Conservation (phyloP, 2,113 vertebrate genomes). For the Cebus imitator region DNA sequence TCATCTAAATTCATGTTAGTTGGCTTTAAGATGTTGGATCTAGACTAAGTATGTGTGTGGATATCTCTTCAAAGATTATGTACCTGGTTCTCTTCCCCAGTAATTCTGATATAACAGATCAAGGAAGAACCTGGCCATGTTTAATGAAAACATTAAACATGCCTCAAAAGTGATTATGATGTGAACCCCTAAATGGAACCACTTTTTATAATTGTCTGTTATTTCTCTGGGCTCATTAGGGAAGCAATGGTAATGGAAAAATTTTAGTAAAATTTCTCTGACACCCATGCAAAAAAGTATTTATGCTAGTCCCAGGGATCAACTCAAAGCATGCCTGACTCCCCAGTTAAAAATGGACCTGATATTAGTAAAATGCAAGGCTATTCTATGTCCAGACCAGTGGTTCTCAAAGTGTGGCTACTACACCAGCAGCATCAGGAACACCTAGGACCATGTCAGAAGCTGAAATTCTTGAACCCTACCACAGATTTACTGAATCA, state of each 20-base stretch:
- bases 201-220: neutral
- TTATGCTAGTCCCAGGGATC: neutral
- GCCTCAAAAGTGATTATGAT: neutral
- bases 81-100: neutral
- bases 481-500: neutral
- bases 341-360: neutral
- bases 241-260: neutral
- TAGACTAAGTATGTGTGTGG: neutral
- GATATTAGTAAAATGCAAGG: neutral
- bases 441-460: neutral
- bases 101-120: neutral
- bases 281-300: neutral
- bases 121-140: neutral
- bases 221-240: neutral
- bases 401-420: neutral
- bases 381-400: neutral
- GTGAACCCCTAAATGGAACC: neutral
- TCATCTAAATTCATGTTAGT: neutral
- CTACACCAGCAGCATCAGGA: neutral
- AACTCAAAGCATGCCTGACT: neutral
- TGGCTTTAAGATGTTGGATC: neutral
- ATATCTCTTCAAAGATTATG: neutral
- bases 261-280: slow-evolving; percentile 1
- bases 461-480: neutral
- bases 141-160: neutral